A percentile compares a stretch with the other conserved stretches of the same genome.
phyloP scores from a whole-genome alignment of 2,888 invertebrate genomes.

The Itoplectis maculator region DNA sequence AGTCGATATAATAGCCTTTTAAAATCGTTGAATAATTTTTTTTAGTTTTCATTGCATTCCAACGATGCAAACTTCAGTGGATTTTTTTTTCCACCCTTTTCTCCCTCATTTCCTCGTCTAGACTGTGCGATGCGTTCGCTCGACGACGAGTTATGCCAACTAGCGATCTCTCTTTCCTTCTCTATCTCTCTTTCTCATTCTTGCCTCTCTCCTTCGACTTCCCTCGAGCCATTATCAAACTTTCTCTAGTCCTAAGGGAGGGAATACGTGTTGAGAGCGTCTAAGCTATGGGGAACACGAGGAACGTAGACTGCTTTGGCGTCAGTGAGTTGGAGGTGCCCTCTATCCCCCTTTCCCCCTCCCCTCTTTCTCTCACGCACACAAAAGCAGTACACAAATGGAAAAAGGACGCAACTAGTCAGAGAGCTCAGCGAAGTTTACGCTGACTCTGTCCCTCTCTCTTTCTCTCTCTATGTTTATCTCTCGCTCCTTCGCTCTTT shows the following conservation, averaged over 20 bases:
- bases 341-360: too few species aligned
- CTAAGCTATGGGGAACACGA: conserved; percentile 16
- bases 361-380: background rate
- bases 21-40: too few species aligned
- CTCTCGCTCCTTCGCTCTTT: too few species aligned
- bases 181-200: too few species aligned
- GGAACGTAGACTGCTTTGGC: conserved; percentile 36
- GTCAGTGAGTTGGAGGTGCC: background rate
- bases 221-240: conserved; percentile 77
- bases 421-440: conserved; percentile 20
- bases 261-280: conserved; percentile 18
- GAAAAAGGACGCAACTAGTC: conserved; percentile 53
- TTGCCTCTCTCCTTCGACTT: conserved; percentile 6
- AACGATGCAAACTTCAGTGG: too few species aligned
- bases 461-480: too few species aligned
- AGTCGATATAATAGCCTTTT: too few species aligned
- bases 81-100: conserved; percentile 15
- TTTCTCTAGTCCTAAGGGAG: conserved; percentile 59
- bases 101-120: conserved; percentile 56
- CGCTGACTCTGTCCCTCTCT: too few species aligned
- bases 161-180: background rate
- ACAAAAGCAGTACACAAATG: conserved; percentile 1
- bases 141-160: conserved; percentile 50
- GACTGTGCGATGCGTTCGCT: conserved; percentile 22
- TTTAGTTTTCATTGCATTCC: too few species aligned